These are phyloP conservation scores for Temnothorax ravouxi DNA, from an alignment of 2,888 invertebrate genomes.

Conservation along the genomic window DNA sequence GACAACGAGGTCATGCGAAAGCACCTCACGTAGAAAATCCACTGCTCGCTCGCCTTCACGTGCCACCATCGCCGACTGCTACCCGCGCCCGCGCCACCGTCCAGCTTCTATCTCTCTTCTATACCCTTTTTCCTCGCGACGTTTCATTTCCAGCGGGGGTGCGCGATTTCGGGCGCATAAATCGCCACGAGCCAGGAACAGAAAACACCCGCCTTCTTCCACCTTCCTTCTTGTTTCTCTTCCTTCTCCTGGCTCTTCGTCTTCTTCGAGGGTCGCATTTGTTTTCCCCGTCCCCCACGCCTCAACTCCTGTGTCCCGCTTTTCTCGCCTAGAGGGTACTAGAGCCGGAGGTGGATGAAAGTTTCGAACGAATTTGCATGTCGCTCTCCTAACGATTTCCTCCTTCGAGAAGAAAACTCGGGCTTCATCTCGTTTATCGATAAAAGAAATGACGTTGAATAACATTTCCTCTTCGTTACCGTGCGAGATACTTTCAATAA, in stretches of 20 bases:
- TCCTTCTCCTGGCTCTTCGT: constrained; percentile 46
- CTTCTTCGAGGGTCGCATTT: constrained; percentile 67
- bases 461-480: constrained; percentile 67
- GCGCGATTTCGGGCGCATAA: constrained; percentile 80
- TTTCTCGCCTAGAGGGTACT: constrained; percentile 75
- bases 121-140: constrained; percentile 64
- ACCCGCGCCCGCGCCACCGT: neutral
- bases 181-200: constrained; percentile 79
- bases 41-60: constrained; percentile 52
- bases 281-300: constrained; percentile 16
- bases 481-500: constrained; percentile 69
- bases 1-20: constrained; percentile 78
- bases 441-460: constrained; percentile 78
- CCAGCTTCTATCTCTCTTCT: constrained; percentile 21
- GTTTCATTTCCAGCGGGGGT: constrained; percentile 80
- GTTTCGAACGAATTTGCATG: constrained; percentile 85
- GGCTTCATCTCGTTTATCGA: constrained; percentile 76
- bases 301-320: constrained; percentile 70
- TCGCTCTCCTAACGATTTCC: constrained; percentile 84
- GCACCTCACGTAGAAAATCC: constrained; percentile 75
- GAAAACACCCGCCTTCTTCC: constrained; percentile 72
- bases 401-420: constrained; percentile 76
- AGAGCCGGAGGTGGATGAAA: constrained; percentile 76
- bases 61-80: constrained; percentile 42
- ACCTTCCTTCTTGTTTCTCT: constrained; percentile 59